These are phyloP conservation scores for Coluber constrictor DNA, from an alignment of 2,797 vertebrate genomes.

Conservation along the genomic window DNA sequence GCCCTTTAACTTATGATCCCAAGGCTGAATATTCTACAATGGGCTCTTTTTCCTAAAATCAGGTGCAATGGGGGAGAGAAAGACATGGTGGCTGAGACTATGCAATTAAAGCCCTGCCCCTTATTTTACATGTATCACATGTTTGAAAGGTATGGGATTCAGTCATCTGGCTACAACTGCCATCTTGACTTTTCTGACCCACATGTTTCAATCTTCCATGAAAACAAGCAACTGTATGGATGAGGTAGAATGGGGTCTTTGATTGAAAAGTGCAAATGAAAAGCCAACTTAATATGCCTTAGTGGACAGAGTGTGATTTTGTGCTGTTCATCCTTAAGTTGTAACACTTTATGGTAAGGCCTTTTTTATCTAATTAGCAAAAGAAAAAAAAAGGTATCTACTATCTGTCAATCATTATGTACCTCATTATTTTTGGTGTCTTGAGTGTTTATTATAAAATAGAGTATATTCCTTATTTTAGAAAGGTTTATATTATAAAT, in stretches of 20 bases:
- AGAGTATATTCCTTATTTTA: background rate
- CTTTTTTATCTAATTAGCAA: background rate
- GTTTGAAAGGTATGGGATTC: background rate
- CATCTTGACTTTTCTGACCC: background rate
- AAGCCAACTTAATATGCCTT: background rate
- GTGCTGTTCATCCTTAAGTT: background rate
- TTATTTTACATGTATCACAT: background rate
- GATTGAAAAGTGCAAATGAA: background rate
- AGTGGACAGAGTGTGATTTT: background rate
- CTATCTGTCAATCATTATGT: background rate
- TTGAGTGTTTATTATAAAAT: background rate
- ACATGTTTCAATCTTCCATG: background rate
- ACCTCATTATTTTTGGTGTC: background rate
- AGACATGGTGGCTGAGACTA: background rate
- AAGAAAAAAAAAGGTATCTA: background rate
- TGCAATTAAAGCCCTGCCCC: background rate
- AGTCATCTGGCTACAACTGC: background rate
- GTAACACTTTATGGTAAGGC: background rate
- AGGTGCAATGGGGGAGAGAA: background rate
- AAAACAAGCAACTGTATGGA: background rate
- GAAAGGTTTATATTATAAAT: background rate
- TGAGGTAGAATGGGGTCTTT: background rate
- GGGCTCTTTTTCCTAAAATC: background rate
- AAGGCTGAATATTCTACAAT: background rate
- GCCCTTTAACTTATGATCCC: background rate